Percentiles rank a stretch among this genome's conserved stretches.
These are phyloP conservation scores for Linepithema humile DNA, from an alignment of 1,140 invertebrate genomes.

Conservation along the genomic window DNA sequence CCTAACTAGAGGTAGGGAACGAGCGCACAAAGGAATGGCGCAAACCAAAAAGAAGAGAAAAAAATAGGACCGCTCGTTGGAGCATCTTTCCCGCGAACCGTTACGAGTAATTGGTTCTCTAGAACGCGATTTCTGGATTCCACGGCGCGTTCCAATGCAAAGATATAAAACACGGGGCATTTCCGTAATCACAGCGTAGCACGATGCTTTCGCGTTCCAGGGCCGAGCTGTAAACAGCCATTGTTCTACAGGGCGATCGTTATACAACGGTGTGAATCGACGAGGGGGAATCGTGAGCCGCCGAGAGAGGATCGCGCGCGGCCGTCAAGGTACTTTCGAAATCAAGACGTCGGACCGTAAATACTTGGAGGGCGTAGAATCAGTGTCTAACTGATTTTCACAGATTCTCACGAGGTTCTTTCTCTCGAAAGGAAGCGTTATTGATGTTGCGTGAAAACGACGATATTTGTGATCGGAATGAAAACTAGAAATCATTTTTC, in stretches of 20 bases:
- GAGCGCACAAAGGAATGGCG: slow-evolving; percentile 14
- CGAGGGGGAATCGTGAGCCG: slow-evolving; percentile 33
- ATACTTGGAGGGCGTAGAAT: background rate
- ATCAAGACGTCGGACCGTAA: slow-evolving; percentile 13
- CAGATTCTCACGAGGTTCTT: background rate
- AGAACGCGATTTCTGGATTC: slow-evolving; percentile 69
- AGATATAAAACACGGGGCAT: slow-evolving; percentile 64
- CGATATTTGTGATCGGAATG: background rate
- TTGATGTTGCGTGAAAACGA: background rate
- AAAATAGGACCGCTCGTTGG: slow-evolving; percentile 23
- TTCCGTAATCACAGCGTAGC: slow-evolving; percentile 62
- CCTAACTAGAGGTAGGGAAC: background rate
- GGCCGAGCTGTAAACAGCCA: slow-evolving; percentile 54
- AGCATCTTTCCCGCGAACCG: slow-evolving; percentile 40
- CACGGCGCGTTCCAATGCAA: slow-evolving; percentile 62
- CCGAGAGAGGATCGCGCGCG: background rate
- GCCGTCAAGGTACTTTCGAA: slow-evolving; percentile 2
- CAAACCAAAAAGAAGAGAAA: background rate
- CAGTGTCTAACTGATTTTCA: slow-evolving; percentile 35
- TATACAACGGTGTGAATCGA: slow-evolving; percentile 48
- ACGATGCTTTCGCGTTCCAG: slow-evolving; percentile 50
- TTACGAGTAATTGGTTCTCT: slow-evolving; percentile 70
- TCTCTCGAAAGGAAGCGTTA: background rate
- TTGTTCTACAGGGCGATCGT: slow-evolving; percentile 55
- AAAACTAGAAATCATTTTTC: background rate